Base-by-base conservation (phyloP, 1,140 invertebrate genomes). In the Drosophila miranda region DNA sequence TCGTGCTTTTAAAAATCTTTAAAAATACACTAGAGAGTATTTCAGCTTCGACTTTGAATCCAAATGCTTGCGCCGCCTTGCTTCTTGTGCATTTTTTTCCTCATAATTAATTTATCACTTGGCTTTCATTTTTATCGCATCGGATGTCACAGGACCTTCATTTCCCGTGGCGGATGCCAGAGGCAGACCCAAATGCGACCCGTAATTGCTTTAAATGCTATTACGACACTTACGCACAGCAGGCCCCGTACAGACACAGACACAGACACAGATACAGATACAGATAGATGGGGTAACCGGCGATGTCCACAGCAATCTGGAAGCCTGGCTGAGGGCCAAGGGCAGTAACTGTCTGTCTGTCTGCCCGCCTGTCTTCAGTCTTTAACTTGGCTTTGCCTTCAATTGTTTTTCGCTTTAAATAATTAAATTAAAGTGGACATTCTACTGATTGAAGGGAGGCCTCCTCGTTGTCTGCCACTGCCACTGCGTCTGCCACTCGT, bases 201-300 rank as follows among this genome's bases (percentile, higher is more conserved):
- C 68, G 73, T 89, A 89, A 89, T 89, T 89, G 84, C 84, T 77
- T 89, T 89, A 89, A 89, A 89, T 89, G 84, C 61, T 74, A 89
- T 89, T 89, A 89, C 79, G 74, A 89, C 79, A 89, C 84, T 89
- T 81, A 77, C 50, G 75, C 84, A 53, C 84, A 81, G 74, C 64
- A 34, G 55, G 56, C 11, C 43, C 19, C 9, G 38, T 1, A 7
- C 44, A 6, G 38, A 50, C 23, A 44, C 4, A 14, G 21, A 30
- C 2, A 38, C 7, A 30, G 7, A 30, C 7, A 30, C 28, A 30
- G 1, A 0, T 3, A 16, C 16, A 30, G 23, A 23, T 23, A 5
- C 4, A 26, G 23, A 26, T 26, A 6, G 23, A 5, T 30, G 43
- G 28, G 13, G 30, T 23, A 21, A 13, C 26, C 28, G 11, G 16